A percentile compares a stretch with the other conserved stretches of the same genome.
Conservation (phyloP, 1,140 invertebrate genomes). For the Meloidogyne floridensis region DNA sequence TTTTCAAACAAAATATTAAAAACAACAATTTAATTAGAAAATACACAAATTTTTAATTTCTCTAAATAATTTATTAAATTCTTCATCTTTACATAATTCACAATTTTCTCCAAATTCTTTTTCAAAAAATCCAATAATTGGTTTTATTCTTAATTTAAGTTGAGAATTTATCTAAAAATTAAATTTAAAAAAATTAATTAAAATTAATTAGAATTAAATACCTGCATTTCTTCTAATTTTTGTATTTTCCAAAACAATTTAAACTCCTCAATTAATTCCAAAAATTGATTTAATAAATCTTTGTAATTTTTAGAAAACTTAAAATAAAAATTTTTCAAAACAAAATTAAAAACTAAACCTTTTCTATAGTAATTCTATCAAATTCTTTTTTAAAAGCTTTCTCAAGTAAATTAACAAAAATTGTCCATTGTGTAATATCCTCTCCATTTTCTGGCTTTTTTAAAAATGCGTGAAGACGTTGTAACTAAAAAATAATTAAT, state of each 20-base stretch:
- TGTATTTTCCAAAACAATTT: conserved; percentile 1
- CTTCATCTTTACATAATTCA: background rate
- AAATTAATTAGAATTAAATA: background rate
- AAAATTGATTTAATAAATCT: conserved; percentile 5
- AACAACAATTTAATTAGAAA: background rate
- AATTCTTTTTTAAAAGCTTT: conserved; percentile 31
- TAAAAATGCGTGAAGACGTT: conserved; percentile 36
- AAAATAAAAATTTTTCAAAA: background rate
- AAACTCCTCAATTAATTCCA: background rate
- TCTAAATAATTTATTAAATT: conserved; percentile 5
- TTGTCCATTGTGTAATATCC: conserved; percentile 22
- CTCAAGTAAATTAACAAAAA: conserved; percentile 31
- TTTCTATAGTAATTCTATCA: background rate
- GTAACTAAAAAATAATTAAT: conserved; percentile 16
- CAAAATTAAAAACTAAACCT: background rate
- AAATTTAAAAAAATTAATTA: background rate
- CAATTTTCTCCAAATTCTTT: conserved; percentile 15
- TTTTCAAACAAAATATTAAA: background rate
- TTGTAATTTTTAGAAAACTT: background rate
- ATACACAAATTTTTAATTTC: background rate
- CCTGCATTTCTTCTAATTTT: background rate
- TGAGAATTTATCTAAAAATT: conserved; percentile 11
- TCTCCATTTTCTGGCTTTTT: conserved; percentile 22
- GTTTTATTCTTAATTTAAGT: conserved; percentile 13
- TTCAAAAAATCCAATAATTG: conserved; percentile 21